Evolutionary conservation across 2,113 vertebrate species (phyloP), one percentile per base, ranked within the genome.

Genomic region (Emydocephalus ijimae): DNA sequence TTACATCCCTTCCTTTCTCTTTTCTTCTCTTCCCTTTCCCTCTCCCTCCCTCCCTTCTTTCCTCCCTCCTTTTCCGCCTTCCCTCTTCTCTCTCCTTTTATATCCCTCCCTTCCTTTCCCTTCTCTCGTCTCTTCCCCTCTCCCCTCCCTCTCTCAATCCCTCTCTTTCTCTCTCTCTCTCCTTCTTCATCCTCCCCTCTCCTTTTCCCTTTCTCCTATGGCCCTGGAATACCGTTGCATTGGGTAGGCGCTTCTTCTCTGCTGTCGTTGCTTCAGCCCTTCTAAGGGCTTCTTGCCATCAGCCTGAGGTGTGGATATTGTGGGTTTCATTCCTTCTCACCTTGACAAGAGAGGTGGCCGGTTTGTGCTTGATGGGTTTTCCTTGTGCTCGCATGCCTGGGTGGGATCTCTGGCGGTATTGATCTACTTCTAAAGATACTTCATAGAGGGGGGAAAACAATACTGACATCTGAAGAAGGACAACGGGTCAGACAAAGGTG

Each of bases 351-450:
- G 26, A 87, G 50, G 56, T 64, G 81, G 24, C 34, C 1, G 50
- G 5, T 48, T 12, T 5, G 21, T 21, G n/a, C 23, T 69, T 43
- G 48, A 20, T 7, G 48, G n/a, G n/a, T 29, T 69, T 91, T 52
- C 3, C 52, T 74, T 86, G 48, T 2, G 39, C 86, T 56, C 34
- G 50, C 52, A 2, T 5, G 39, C 64, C 48, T 91, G 55, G 23
- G 24, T 39, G n/a, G 14, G 64, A 43, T 89, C 54, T 26, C 54
- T 9, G 2, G 15, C 1, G 5, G 64, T 85, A 81, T 91, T 85
- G 87, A 89, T 91, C 48, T 54, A 8, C 64, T 54, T 81, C 52
- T 34, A 57, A 91, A 89, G 88, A 93, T 88, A 91, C 15, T 61
- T 39, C 20, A 48, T n/a, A 10, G 81, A 23, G 74, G 74, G 14